phyloP scores from a whole-genome alignment of 1,140 invertebrate species.

The Pseudomyrmex dendroicus region DNA sequence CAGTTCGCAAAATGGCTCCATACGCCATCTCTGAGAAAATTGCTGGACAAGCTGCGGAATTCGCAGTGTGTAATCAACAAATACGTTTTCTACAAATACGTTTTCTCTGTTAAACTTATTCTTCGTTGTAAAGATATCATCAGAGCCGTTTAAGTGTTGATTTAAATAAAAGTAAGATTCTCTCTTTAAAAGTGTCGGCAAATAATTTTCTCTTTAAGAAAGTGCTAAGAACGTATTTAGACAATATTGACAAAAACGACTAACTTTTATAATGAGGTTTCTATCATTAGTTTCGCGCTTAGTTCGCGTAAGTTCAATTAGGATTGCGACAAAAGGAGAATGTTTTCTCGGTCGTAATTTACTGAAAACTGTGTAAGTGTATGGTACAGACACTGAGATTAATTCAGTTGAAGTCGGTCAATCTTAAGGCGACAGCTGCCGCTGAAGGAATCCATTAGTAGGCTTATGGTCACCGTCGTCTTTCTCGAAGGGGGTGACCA shows the following conservation, averaged over 20 bases:
- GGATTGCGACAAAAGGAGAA: neutral
- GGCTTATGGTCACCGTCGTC: conserved; percentile 72
- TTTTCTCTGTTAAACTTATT: conserved; percentile 33
- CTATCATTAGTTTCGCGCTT: neutral
- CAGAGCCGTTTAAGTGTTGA: neutral
- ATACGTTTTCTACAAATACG: conserved; percentile 45
- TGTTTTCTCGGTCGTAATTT: conserved; percentile 57
- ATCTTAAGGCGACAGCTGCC: conserved; percentile 81
- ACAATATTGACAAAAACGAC: neutral
- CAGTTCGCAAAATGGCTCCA: conserved; percentile 76
- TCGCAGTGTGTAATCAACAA: conserved; percentile 61
- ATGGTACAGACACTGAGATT: conserved; percentile 72
- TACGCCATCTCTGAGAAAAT: conserved; percentile 79
- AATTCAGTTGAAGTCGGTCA: conserved; percentile 79
- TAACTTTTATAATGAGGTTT: neutral
- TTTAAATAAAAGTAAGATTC: neutral
- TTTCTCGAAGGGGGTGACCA: conserved; percentile 66
- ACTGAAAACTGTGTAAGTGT: conserved; percentile 40
- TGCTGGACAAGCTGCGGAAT: conserved; percentile 53
- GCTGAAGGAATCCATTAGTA: conserved; percentile 82
- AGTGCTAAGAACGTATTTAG: neutral
- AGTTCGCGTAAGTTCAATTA: conserved; percentile 23
- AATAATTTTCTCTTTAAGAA: neutral
- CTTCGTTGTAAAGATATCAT: neutral
- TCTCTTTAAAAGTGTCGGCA: neutral